Conservation (phyloP, 2,797 vertebrate genomes). For the Momotus momota region DNA sequence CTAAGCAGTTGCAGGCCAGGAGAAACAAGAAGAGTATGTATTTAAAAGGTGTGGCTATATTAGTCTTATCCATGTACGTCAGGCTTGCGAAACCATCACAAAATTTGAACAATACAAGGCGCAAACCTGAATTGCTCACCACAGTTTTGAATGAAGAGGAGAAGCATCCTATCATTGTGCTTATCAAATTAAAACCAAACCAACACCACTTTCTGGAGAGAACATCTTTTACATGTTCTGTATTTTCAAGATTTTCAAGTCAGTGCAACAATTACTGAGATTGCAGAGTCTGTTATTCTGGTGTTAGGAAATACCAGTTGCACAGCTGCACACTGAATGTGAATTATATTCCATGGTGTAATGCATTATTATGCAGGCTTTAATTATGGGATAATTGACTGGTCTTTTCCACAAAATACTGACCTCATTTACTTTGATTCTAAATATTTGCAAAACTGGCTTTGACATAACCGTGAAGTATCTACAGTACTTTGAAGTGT, state of each 20-base stretch:
- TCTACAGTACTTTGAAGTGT: neutral
- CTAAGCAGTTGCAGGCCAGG: neutral
- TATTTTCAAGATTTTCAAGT: constrained; percentile 31
- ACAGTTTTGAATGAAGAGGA: neutral
- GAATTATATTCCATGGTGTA: constrained; percentile 55
- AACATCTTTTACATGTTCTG: neutral
- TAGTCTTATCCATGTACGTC: neutral
- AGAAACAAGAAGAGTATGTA: neutral
- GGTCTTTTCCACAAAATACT: constrained; percentile 59
- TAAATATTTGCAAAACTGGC: constrained; percentile 67
- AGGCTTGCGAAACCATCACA: constrained; percentile 31
- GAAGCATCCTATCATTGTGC: neutral
- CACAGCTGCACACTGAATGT: constrained; percentile 56
- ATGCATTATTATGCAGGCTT: constrained; percentile 62
- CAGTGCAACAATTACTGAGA: constrained; percentile 53
- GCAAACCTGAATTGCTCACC: neutral
- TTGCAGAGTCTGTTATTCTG: constrained; percentile 48
- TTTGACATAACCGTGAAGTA: constrained; percentile 45
- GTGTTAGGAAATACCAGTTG: constrained; percentile 55
- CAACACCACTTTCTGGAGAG: neutral
- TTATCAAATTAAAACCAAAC: constrained; percentile 45
- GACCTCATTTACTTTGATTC: constrained; percentile 68
- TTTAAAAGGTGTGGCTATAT: neutral
- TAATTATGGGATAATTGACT: constrained; percentile 65
- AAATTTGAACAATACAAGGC: constrained; percentile 6